A percentile compares a stretch with the other conserved stretches of the same genome.
phyloP scores from a whole-genome alignment of 2,888 invertebrate species.

The Cryptocephalus primarius region DNA sequence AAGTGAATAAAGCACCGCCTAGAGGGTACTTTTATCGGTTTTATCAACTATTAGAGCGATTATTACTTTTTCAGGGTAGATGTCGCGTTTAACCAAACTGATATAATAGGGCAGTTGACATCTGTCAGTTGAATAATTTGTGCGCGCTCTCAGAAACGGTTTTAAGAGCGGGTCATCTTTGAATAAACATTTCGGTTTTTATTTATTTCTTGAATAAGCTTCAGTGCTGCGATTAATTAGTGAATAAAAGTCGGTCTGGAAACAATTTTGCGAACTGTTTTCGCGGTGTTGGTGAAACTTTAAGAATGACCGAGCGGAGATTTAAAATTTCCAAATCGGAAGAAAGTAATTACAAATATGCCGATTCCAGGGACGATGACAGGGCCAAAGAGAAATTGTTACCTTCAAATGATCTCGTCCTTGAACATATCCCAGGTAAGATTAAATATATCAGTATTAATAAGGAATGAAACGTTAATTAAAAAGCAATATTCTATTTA shows the following conservation, averaged over 20 bases:
- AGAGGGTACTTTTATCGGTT: too few species aligned
- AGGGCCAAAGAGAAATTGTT: slow-evolving; percentile 24
- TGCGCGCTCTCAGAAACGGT: neutral
- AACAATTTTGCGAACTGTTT: neutral
- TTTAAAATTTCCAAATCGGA: slow-evolving; percentile 51
- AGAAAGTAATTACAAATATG: slow-evolving; percentile 40
- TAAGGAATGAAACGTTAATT: neutral
- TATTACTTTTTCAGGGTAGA: neutral
- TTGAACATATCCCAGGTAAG: neutral
- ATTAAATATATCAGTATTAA: neutral
- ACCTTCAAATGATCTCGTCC: slow-evolving; percentile 11
- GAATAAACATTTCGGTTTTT: neutral
- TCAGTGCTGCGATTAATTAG: neutral
- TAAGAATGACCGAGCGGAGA: slow-evolving; percentile 44
- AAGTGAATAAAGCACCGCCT: too few species aligned
- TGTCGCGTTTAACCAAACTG: neutral
- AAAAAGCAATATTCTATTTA: neutral
- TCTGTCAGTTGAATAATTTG: neutral
- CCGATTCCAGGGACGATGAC: slow-evolving; percentile 35
- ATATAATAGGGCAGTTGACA: neutral
- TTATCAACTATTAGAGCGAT: too few species aligned
- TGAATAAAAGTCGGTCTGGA: neutral
- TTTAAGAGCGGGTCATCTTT: neutral
- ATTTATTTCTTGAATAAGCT: too few species aligned
- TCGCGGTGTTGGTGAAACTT: neutral